phyloP scores from a whole-genome alignment of 2,797 vertebrate species.

The Manis javanica region DNA sequence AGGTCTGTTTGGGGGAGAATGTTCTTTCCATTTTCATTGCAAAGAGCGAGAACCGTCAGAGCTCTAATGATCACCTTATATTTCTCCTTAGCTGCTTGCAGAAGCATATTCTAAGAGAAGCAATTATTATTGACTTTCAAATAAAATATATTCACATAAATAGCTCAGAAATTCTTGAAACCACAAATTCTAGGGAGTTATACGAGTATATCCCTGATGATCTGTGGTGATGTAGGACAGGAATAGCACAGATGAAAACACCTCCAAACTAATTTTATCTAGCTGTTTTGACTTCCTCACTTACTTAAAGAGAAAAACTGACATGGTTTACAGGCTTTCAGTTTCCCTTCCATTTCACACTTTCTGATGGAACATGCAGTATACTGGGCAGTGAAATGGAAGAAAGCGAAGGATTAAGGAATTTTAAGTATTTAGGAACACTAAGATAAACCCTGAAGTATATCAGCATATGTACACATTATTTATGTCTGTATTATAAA shows the following conservation, averaged over 20 bases:
- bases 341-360: not conserved
- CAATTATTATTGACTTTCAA: conserved; percentile 60
- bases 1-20: not conserved
- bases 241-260: not conserved
- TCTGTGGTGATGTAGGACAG: not conserved
- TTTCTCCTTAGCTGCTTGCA: not conserved
- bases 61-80: not conserved
- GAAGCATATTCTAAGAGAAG: conserved; percentile 35
- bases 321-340: conserved; percentile 24
- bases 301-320: conserved; percentile 32
- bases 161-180: conserved; percentile 32
- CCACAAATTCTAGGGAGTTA: not conserved
- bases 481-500: not conserved
- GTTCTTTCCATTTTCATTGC: conserved; percentile 26
- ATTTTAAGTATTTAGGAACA: not conserved
- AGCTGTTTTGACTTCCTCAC: conserved; percentile 31
- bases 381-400: not conserved
- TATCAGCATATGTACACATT: not conserved
- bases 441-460: not conserved
- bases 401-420: not conserved
- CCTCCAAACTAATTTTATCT: not conserved
- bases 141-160: not conserved
- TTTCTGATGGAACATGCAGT: conserved; percentile 20
- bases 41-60: not conserved
- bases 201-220: not conserved